Conservation (phyloP, 2,797 vertebrate genomes). For the Cheracebus regulus region DNA sequence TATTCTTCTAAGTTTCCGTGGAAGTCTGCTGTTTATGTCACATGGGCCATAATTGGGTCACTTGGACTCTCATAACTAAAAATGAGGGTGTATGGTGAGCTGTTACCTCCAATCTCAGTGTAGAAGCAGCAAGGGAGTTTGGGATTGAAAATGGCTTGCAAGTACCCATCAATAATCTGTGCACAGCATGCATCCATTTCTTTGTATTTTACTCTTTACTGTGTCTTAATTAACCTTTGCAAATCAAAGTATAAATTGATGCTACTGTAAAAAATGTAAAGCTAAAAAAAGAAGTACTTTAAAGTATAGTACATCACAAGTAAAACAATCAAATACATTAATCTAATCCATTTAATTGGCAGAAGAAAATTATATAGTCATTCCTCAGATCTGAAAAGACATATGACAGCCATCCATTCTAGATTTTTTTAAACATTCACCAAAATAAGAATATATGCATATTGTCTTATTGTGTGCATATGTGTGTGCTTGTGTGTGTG, state of each 20-base stretch:
- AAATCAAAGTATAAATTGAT: not conserved
- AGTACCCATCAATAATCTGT: not conserved
- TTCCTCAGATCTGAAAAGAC: not conserved
- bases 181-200: not conserved
- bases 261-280: not conserved
- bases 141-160: not conserved
- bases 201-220: not conserved
- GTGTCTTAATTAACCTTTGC: not conserved
- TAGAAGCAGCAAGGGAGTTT: not conserved
- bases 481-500: not conserved
- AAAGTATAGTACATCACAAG: not conserved
- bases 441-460: not conserved
- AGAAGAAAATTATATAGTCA: not conserved
- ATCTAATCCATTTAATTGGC: not conserved
- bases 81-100: not conserved
- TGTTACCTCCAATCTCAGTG: not conserved
- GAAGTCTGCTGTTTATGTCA: not conserved
- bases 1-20: not conserved
- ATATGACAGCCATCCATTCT: not conserved
- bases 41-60: not conserved
- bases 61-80: not conserved
- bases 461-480: not conserved
- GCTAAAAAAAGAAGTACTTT: not conserved
- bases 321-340: not conserved
- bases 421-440: not conserved